Evolutionary conservation across 2,888 invertebrate genomes (phyloP), one percentile per base, ranked within the genome.

Genomic region (Malachius bipustulatus): DNA sequence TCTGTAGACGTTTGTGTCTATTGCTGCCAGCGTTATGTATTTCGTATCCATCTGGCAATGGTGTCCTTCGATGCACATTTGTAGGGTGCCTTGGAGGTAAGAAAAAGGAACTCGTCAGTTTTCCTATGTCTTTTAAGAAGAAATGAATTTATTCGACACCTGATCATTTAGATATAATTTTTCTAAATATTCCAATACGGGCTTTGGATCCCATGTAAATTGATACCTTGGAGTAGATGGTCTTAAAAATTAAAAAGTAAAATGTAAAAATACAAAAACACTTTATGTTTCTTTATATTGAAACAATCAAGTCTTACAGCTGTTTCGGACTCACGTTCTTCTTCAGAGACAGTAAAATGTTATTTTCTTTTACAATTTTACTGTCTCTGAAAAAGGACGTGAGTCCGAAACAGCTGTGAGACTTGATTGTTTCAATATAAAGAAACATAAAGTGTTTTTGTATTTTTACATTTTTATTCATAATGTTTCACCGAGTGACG

Each of bases 121-220:
- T 14, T 26, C 27, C 39, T 39, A 9, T 32, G 24, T 26, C 10
- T 3, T 4, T 31, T 19, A 6, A 26, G 42, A 39, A 2, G 44
- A 34, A 8, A 40, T 30, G 4, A 38, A 13, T n/a, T n/a, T n/a
- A n/a, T n/a, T n/a, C 11, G 14, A 4, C n/a, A 47, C 16, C 10
- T 14, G 14, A n/a, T 41, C 37, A 40, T 43, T 9, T 40, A 42
- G n/a, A n/a, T 36, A 36, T 26, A 33, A n/a, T n/a, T 16, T 32
- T 13, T n/a, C 14, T 26, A 47, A 16, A 35, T 41, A 40, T 24
- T 38, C 34, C 12, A 49, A 34, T 4, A 49, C 49, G 11, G 36
- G 10, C 9, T 24, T 16, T 3, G 47, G 43, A 29, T 49, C 47
- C 47, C 47, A 47, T 2, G 43, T 46, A n/a, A 4, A 11, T 24